phyloP scores from a whole-genome alignment of 2,888 invertebrate species.

The Tinea trinotella region DNA sequence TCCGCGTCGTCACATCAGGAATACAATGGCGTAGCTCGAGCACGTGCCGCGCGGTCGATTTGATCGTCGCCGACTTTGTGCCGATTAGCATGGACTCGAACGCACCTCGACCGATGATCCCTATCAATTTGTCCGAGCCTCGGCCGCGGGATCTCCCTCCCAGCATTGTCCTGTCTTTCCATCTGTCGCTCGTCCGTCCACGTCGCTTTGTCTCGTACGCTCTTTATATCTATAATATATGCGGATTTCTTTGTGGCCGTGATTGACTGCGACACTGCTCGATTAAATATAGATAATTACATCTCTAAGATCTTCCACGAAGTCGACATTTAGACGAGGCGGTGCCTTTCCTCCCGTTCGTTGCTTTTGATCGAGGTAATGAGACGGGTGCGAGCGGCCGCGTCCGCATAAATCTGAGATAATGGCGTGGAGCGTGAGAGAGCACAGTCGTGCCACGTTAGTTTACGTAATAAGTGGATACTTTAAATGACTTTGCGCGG shows the following conservation, averaged over 20 bases:
- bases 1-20: constrained; percentile 46
- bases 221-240: constrained; percentile 31
- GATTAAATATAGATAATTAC: constrained; percentile 52
- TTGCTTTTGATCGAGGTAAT: constrained; percentile 42
- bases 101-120: constrained; percentile 39
- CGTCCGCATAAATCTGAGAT: constrained; percentile 57
- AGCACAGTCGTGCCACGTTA: constrained; percentile 56
- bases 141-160: constrained; percentile 37
- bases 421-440: constrained; percentile 60
- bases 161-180: constrained; percentile 58
- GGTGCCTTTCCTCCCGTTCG: constrained; percentile 34
- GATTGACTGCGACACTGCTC: constrained; percentile 42
- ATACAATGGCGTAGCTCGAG: constrained; percentile 60
- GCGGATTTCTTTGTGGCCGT: constrained; percentile 38
- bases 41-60: constrained; percentile 58
- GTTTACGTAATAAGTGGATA: constrained; percentile 51
- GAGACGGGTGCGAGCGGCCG: constrained; percentile 51
- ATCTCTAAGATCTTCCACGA: constrained; percentile 52
- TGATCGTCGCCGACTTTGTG: constrained; percentile 46
- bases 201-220: constrained; percentile 42
- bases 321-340: constrained; percentile 54
- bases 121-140: constrained; percentile 55
- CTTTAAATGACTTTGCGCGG: constrained; percentile 9
- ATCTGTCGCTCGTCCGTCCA: constrained; percentile 48
- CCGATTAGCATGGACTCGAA: constrained; percentile 53